Percentiles rank a stretch among this genome's conserved stretches.
These are phyloP conservation scores for Carcharodon carcharias DNA, from an alignment of 2,797 vertebrate genomes.

Conservation along the genomic window DNA sequence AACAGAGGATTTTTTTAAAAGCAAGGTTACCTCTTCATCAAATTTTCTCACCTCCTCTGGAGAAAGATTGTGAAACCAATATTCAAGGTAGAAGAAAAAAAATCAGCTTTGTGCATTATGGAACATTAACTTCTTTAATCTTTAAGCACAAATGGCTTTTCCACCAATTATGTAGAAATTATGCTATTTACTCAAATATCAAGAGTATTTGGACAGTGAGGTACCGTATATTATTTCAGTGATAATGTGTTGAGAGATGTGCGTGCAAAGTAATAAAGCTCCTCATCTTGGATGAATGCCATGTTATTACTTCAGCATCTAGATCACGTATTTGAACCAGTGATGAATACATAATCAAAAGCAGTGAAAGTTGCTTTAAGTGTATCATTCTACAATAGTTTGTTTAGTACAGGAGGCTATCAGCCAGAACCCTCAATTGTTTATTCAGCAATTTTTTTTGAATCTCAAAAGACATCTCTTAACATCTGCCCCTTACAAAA, in stretches of 20 bases:
- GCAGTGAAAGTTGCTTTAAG: background rate
- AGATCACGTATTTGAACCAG: background rate
- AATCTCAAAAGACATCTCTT: background rate
- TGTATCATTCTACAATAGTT: background rate
- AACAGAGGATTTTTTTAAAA: background rate
- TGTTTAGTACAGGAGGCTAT: background rate
- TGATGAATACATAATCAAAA: background rate
- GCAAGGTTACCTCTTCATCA: background rate
- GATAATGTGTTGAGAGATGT: constrained; percentile 24
- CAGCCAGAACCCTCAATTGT: background rate
- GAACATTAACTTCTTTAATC: background rate
- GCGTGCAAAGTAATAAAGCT: background rate
- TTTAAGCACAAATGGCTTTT: background rate
- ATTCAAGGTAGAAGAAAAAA: background rate
- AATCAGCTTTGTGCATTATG: background rate
- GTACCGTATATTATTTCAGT: background rate
- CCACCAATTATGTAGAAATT: constrained; percentile 13
- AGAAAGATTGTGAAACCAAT: background rate
- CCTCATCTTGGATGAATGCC: background rate
- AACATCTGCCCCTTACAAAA: background rate
- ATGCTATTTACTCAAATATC: constrained; percentile 19
- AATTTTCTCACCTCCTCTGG: background rate
- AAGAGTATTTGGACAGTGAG: background rate
- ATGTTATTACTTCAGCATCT: background rate
- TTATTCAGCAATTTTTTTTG: background rate